These are phyloP conservation scores for Platorchestia sp. DNA, from an alignment of 1,140 invertebrate species.

Conservation along the genomic window DNA sequence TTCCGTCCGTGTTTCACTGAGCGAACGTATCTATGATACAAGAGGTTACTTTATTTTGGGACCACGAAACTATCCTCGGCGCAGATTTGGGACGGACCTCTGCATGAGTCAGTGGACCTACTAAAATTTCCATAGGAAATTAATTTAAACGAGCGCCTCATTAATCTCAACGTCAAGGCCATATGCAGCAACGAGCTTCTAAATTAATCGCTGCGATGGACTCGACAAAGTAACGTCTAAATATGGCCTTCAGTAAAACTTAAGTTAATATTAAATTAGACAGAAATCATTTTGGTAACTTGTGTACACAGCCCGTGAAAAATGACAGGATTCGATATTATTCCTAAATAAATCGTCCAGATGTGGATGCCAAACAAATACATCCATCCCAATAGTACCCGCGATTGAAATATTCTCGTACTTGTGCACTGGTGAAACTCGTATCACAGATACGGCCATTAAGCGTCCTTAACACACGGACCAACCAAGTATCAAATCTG, in stretches of 20 bases:
- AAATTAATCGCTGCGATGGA: not conserved
- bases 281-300: not conserved
- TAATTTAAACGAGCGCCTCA: not conserved
- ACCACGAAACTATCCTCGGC: not conserved
- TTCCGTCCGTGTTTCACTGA: too few relatives aligned
- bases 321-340: too few relatives aligned
- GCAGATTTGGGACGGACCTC: not conserved
- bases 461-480: not conserved
- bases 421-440: too few relatives aligned
- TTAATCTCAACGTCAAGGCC: conserved; percentile 42
- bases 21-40: not conserved
- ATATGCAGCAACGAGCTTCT: not conserved
- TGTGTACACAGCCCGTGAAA: not conserved
- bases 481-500: not conserved
- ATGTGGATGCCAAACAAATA: too few relatives aligned
- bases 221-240: not conserved
- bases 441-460: too few relatives aligned
- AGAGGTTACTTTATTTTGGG: not conserved
- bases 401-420: too few relatives aligned
- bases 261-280: not conserved
- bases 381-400: too few relatives aligned
- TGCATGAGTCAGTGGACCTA: not conserved
- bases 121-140: conserved; percentile 14
- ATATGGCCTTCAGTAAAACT: not conserved
- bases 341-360: too few relatives aligned